phyloP scores from a whole-genome alignment of 2,888 invertebrate genomes.

The Drosophila neonasuta region DNA sequence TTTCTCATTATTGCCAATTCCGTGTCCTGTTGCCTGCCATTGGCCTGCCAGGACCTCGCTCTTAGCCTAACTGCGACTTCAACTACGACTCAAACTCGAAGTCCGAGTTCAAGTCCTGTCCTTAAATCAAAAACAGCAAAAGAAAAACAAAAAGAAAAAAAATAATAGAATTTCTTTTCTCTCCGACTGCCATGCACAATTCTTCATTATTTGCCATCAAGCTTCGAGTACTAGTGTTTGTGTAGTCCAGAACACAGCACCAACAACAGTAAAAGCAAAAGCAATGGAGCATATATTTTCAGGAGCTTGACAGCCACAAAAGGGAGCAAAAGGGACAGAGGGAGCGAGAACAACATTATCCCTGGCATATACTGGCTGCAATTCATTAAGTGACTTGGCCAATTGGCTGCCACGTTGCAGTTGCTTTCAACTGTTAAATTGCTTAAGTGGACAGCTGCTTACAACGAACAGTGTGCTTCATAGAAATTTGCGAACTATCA shows the following conservation, averaged over 20 bases:
- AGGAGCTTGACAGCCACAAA: slow-evolving; percentile 39
- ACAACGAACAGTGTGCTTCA: slow-evolving; percentile 30
- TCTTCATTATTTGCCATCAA: slow-evolving; percentile 62
- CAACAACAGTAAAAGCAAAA: slow-evolving; percentile 4
- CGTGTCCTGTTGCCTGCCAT: slow-evolving; percentile 28
- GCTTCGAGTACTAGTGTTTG: slow-evolving; percentile 6
- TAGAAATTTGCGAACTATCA: not conserved
- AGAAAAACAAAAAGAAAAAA: not conserved
- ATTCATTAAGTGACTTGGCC: slow-evolving; percentile 71
- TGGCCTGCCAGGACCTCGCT: not conserved
- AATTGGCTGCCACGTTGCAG: slow-evolving; percentile 62
- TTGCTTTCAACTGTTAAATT: slow-evolving; percentile 38
- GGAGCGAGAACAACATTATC: slow-evolving; percentile 47
- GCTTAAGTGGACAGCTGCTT: slow-evolving; percentile 39
- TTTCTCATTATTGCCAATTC: slow-evolving; percentile 47
- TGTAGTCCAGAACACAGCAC: slow-evolving; percentile 23
- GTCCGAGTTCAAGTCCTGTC: slow-evolving; percentile 18
- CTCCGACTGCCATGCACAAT: slow-evolving; percentile 44
- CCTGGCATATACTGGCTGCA: slow-evolving; percentile 51
- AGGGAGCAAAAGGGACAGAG: slow-evolving; percentile 8
- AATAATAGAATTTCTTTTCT: slow-evolving; percentile 18
- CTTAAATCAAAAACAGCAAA: slow-evolving; percentile 47
- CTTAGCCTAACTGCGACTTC: not conserved
- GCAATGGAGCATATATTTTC: slow-evolving; percentile 61
- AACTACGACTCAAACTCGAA: not conserved